phyloP scores from a whole-genome alignment of 2,113 vertebrate genomes.

The Vulpes vulpes region DNA sequence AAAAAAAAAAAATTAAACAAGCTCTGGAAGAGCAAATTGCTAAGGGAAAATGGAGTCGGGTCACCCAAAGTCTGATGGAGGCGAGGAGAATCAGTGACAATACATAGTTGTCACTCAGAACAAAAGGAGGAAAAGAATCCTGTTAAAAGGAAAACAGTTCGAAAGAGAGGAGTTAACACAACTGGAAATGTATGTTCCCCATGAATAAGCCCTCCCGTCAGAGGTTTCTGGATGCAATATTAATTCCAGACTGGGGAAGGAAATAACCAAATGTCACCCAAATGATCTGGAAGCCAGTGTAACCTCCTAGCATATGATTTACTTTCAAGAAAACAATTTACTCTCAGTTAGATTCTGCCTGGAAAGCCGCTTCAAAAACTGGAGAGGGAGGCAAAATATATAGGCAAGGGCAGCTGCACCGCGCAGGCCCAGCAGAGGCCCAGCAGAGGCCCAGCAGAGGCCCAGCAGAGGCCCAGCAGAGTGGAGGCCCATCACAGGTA shows the following conservation, averaged over 20 bases:
- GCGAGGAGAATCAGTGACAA: neutral
- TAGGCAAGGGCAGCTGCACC: neutral
- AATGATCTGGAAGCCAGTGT: constrained; percentile 50
- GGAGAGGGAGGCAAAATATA: neutral
- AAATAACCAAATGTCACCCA: constrained; percentile 61
- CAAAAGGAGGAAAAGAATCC: neutral
- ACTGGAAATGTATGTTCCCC: neutral
- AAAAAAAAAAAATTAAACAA: neutral
- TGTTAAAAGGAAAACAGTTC: neutral
- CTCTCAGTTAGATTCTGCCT: neutral
- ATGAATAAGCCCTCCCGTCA: neutral
- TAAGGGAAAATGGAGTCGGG: neutral
- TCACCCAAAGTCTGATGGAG: neutral
- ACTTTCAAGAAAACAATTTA: constrained; percentile 56
- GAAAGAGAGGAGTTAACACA: neutral
- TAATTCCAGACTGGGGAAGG: constrained; percentile 39
- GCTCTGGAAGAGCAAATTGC: neutral
- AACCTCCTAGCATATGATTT: constrained; percentile 39
- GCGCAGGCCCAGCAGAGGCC: neutral
- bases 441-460: neutral
- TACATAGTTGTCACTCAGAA: neutral
- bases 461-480: neutral
- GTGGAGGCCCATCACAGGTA: neutral
- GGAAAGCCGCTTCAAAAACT: constrained; percentile 32
- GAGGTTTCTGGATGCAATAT: constrained; percentile 50